Percentiles rank a stretch among this genome's conserved stretches.
Evolutionary conservation across 2,113 vertebrate genomes (phyloP).

Genomic region (Leuciscus idus): DNA sequence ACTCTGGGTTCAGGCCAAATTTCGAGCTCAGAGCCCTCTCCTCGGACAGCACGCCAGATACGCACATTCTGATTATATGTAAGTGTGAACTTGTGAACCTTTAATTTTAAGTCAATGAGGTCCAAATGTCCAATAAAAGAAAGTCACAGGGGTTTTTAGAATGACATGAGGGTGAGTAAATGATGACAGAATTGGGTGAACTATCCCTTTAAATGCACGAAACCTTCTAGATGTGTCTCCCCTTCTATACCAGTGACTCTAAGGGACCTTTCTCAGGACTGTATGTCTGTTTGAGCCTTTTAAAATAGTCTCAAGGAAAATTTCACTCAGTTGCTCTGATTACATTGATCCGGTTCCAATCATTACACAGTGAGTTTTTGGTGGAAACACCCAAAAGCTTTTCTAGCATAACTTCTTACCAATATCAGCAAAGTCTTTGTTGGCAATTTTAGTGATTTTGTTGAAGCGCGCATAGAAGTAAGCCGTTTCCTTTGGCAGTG

Average conservation of each 20-base stretch:
- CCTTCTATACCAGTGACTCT: not conserved
- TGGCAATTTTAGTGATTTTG: slow-evolving; percentile 88
- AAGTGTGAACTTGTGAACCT: too few relatives aligned
- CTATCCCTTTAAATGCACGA: not conserved
- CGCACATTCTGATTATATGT: too few relatives aligned
- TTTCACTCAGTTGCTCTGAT: slow-evolving; percentile 11
- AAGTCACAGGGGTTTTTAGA: not conserved
- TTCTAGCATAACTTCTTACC: slow-evolving; percentile 81
- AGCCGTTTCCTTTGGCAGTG: slow-evolving; percentile 88
- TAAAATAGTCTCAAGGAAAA: not conserved
- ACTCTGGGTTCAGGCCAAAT: too few relatives aligned
- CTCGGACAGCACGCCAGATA: too few relatives aligned
- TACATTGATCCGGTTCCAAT: slow-evolving; percentile 20
- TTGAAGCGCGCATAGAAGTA: slow-evolving; percentile 93
- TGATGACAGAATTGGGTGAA: not conserved
- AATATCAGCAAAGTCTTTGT: slow-evolving; percentile 86
- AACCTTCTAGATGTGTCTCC: not conserved
- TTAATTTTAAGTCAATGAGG: not conserved
- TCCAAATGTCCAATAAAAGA: not conserved
- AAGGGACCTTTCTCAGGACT: not conserved
- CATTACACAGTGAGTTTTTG: slow-evolving; percentile 12
- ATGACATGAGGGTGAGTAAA: not conserved
- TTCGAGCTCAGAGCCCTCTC: too few relatives aligned
- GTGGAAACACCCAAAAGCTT: slow-evolving; percentile 30
- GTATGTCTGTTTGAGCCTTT: not conserved